Conservation (phyloP, 2,113 vertebrate genomes). For the Athene cunicularia region DNA sequence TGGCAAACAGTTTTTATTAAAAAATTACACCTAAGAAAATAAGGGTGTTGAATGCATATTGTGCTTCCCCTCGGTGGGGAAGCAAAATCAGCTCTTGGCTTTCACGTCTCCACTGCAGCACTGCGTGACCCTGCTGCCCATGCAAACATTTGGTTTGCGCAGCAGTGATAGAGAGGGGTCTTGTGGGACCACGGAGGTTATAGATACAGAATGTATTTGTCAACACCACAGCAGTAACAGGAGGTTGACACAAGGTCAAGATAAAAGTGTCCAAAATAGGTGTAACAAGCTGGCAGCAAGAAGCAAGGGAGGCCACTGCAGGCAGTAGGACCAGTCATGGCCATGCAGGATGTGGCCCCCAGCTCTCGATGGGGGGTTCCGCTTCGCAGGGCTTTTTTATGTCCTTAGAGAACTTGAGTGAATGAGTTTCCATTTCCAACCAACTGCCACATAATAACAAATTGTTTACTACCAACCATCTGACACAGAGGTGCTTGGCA, state of each 20-base stretch:
- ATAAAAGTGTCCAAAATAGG: not conserved
- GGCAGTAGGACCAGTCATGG: rapidly evolving
- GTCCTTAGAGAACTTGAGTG: not conserved
- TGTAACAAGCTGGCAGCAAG: not conserved
- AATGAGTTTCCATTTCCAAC: not conserved
- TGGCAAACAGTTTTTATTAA: not conserved
- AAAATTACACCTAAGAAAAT: not conserved
- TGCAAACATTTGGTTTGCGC: rapidly evolving
- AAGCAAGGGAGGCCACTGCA: not conserved
- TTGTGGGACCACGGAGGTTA: not conserved
- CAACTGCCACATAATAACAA: constrained; percentile 5
- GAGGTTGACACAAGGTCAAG: not conserved
- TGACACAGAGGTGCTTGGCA: not conserved
- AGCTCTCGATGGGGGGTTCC: not conserved
- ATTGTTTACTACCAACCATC: constrained; percentile 11
- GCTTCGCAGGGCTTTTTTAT: not conserved
- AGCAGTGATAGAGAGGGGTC: not conserved
- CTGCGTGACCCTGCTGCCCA: rapidly evolving
- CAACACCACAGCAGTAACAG: not conserved
- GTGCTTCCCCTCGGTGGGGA: not conserved
- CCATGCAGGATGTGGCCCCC: rapidly evolving
- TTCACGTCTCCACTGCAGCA: rapidly evolving
- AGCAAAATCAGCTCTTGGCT: not conserved
- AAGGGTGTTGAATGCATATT: not conserved
- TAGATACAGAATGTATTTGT: not conserved